phyloP scores from a whole-genome alignment of 2,113 vertebrate species.

The Sylvilagus bachmani region DNA sequence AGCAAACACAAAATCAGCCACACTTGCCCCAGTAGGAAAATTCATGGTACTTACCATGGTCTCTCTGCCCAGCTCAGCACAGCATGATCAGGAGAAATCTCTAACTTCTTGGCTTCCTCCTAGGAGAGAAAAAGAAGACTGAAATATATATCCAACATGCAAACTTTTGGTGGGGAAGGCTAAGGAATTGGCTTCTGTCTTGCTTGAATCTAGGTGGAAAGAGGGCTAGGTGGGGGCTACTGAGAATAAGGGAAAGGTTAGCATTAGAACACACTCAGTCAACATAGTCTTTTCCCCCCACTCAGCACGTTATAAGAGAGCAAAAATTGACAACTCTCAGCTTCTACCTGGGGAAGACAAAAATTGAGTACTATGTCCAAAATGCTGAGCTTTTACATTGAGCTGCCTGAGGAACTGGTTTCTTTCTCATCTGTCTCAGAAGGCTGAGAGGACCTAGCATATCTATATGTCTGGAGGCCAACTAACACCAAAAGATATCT shows the following conservation, averaged over 20 bases:
- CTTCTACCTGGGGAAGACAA: neutral
- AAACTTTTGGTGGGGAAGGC: neutral
- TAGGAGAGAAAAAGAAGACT: constrained; percentile 34
- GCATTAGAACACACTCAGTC: neutral
- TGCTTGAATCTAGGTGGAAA: neutral
- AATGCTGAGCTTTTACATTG: neutral
- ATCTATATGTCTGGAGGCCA: neutral
- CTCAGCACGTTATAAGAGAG: neutral
- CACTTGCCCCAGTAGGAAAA: neutral
- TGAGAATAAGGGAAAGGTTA: neutral
- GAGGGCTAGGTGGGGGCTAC: neutral
- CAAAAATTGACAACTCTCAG: neutral
- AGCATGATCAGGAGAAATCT: neutral
- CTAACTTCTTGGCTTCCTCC: constrained; percentile 51
- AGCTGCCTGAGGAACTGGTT: neutral
- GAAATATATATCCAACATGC: neutral
- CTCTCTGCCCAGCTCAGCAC: neutral
- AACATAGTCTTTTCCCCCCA: neutral
- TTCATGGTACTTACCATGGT: constrained; percentile 9
- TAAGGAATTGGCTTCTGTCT: neutral
- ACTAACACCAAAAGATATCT: neutral
- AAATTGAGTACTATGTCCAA: neutral
- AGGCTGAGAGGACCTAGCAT: neutral
- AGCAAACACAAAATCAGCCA: neutral
- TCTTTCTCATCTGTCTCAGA: neutral